Conservation (phyloP, 2,113 vertebrate species). For the Variabilichromis moorii region DNA sequence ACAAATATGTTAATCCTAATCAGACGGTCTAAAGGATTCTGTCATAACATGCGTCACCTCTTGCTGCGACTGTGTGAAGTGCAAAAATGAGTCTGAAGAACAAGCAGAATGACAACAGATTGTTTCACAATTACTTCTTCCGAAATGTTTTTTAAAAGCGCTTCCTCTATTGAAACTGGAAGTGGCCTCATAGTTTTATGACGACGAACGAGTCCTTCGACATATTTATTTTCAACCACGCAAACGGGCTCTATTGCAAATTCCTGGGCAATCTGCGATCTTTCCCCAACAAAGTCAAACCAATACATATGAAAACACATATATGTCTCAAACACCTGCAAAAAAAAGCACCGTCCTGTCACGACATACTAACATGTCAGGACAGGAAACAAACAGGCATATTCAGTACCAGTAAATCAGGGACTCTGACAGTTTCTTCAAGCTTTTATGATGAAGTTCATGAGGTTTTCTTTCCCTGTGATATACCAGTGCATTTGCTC, state of each 20-base stretch:
- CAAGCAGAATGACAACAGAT: neutral
- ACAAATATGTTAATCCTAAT: neutral
- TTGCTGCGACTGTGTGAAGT: neutral
- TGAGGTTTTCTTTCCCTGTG: neutral
- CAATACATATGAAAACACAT: neutral
- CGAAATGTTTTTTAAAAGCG: neutral
- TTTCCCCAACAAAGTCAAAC: neutral
- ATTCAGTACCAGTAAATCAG: neutral
- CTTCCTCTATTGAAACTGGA: conserved; percentile 15
- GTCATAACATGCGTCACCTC: neutral
- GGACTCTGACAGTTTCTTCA: neutral
- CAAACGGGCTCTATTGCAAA: neutral
- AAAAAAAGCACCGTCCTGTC: neutral
- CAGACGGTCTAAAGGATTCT: neutral
- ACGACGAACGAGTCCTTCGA: neutral
- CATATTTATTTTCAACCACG: neutral
- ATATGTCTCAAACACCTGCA: neutral
- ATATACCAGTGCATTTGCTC: neutral
- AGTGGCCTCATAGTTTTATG: neutral
- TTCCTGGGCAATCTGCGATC: neutral
- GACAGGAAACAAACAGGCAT: neutral
- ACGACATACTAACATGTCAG: neutral
- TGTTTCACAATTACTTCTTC: conserved; percentile 27
- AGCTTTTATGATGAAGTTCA: neutral
- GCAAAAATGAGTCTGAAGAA: neutral